These are phyloP conservation scores for Agelastica alni DNA, from an alignment of 2,888 invertebrate species.

Conservation along the genomic window DNA sequence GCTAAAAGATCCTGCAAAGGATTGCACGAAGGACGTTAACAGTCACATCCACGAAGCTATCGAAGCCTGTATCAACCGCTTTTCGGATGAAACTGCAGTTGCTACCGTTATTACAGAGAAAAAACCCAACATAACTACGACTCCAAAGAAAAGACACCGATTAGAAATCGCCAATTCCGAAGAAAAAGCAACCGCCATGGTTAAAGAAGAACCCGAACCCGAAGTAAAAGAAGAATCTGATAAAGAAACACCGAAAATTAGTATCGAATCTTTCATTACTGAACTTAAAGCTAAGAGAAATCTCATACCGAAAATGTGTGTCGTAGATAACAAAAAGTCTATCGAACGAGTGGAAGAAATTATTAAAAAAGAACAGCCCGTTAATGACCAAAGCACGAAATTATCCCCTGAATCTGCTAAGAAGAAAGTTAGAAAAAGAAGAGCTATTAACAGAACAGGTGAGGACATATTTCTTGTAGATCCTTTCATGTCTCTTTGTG, in stretches of 20 bases:
- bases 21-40: slow-evolving; percentile 22
- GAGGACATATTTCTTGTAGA: slow-evolving; percentile 15
- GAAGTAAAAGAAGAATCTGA: slow-evolving; percentile 33
- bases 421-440: slow-evolving; percentile 66
- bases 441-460: slow-evolving; percentile 72
- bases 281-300: slow-evolving; percentile 54
- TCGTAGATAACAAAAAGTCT: slow-evolving; percentile 33
- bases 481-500: too few species aligned
- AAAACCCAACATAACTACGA: slow-evolving; percentile 56
- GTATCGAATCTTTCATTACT: slow-evolving; percentile 50
- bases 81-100: slow-evolving; percentile 45
- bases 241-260: slow-evolving; percentile 45
- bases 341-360: slow-evolving; percentile 10
- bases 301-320: slow-evolving; percentile 31
- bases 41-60: slow-evolving; percentile 62
- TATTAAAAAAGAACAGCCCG: slow-evolving; percentile 41
- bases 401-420: slow-evolving; percentile 42
- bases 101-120: slow-evolving; percentile 18
- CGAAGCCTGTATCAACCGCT: slow-evolving; percentile 61
- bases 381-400: slow-evolving; percentile 47
- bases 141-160: slow-evolving; percentile 76
- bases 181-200: slow-evolving; percentile 22
- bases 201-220: slow-evolving; percentile 45
- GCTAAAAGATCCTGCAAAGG: background rate
- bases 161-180: slow-evolving; percentile 63